phyloP scores from a whole-genome alignment of 2,888 invertebrate species.

The Troides oblongomaculatus region DNA sequence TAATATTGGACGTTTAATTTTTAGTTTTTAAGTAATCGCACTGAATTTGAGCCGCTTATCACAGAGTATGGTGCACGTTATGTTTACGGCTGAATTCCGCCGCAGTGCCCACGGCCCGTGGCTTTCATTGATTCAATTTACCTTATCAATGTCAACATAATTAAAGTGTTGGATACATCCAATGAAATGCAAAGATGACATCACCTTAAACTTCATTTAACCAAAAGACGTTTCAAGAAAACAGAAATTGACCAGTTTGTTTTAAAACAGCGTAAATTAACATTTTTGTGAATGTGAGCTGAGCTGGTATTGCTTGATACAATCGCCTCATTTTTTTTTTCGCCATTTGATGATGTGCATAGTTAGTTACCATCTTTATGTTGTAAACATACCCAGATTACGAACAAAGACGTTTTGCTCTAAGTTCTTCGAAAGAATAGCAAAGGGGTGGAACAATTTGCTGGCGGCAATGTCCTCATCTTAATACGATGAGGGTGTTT shows the following conservation, averaged over 20 bases:
- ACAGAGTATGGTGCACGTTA: background rate
- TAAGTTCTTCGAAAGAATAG: no score
- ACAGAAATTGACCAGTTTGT: background rate
- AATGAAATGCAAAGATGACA: conserved; percentile 11
- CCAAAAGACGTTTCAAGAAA: conserved; percentile 5
- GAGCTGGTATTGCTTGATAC: no score
- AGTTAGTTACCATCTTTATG: no score
- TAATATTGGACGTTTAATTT: background rate
- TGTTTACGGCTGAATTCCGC: background rate
- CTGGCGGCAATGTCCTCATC: no score
- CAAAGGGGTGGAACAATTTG: no score
- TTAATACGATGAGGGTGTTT: no score
- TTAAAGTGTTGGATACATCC: conserved; percentile 5
- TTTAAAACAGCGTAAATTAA: no score
- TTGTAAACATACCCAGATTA: no score
- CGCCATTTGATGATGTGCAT: no score
- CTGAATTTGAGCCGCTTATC: background rate
- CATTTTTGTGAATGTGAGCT: no score
- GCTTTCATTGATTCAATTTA: conserved; percentile 17
- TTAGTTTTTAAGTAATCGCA: background rate
- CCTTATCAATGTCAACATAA: conserved; percentile 21
- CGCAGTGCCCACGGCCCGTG: conserved; percentile 10
- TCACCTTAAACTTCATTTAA: conserved; percentile 17
- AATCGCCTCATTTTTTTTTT: no score
- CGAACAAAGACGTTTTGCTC: no score